Base-by-base conservation (phyloP, 2,797 vertebrate species). In the Carapus acus region DNA sequence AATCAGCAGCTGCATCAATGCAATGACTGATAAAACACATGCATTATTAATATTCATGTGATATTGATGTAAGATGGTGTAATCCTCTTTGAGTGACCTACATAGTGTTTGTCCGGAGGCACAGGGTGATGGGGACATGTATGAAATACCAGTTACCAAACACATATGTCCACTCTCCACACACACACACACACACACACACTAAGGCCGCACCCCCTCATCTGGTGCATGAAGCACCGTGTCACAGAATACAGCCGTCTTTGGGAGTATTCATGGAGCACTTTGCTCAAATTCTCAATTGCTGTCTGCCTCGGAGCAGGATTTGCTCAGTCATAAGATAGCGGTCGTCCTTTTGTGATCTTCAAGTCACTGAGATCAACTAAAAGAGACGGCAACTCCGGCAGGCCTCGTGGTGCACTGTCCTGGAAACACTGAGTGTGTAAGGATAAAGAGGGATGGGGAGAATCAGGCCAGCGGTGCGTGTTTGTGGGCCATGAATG, bases 71-170 rank as follows among this genome's bases (percentile, higher is more conserved):
- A 43, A 46, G 49, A 36, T 53, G 31, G 54, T 21, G 58, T 83
- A 83, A 85, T 85, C 80, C 76, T 81, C 74, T 81, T 83, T 21
- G 62, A 67, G 54, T 82, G 83, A 86, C 83, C 85, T 84, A 84
- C 66, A 85, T 84, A 73, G 53, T 24, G 58, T 55, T 67, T 67
- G 65, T 72, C 60, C 77, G 58, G 62, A 68, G 69, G 74, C 72
- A 63, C 66, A 62, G 68, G 66, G 60, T 74, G 74, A 74, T 60
- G 73, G 62, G 59, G 58, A 52, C 43, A 24, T 43, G 15, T 21
- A 53, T 34, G 50, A 66, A 22, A 47, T 54, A 16, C 27, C 29
- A 29, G 41, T 51, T 27, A 49, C 39, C 55, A 66, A 18, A 34
- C 24, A 39, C 36, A 11, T 18, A 20, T 9, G 19, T 53, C 37